Percentiles rank a stretch among this genome's conserved stretches.
phyloP scores from a whole-genome alignment of 2,113 vertebrate genomes.

The Zosterops hypoxanthus region DNA sequence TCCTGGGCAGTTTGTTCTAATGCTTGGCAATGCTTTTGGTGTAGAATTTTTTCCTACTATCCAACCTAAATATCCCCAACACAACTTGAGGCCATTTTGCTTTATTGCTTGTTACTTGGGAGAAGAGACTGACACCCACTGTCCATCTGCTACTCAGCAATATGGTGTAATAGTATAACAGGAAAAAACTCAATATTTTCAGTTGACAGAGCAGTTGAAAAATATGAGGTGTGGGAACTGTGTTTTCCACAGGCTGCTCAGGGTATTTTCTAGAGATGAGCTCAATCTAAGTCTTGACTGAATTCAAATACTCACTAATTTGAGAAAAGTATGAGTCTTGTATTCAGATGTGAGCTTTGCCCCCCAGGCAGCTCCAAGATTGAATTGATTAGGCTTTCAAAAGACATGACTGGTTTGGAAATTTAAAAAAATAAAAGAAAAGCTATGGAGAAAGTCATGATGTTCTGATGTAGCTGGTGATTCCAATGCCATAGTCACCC shows the following conservation, averaged over 20 bases:
- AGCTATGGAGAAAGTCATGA: constrained; percentile 24
- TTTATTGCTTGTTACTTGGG: background rate
- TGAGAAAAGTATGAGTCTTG: constrained; percentile 60
- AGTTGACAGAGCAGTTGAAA: background rate
- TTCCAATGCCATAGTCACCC: constrained; percentile 4
- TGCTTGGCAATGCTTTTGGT: background rate
- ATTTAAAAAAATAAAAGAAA: constrained; percentile 1
- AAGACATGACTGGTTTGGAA: constrained; percentile 1
- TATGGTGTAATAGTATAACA: background rate
- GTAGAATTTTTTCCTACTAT: background rate
- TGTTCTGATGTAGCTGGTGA: background rate
- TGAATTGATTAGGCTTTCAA: constrained; percentile 46
- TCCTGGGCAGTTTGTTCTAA: background rate
- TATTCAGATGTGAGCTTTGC: constrained; percentile 64
- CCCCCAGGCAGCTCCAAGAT: constrained; percentile 16
- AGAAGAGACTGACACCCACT: background rate
- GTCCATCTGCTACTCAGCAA: background rate
- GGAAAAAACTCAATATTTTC: background rate
- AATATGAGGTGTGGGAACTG: constrained; percentile 25
- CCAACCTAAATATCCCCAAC: background rate
- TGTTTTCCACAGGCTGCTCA: constrained; percentile 29
- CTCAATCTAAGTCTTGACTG: constrained; percentile 19
- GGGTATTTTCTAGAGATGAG: constrained; percentile 51
- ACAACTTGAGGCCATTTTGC: background rate
- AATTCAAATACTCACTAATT: constrained; percentile 49